Evolutionary conservation across 2,888 invertebrate species (phyloP).

Genomic region (Melipona beecheii): DNA sequence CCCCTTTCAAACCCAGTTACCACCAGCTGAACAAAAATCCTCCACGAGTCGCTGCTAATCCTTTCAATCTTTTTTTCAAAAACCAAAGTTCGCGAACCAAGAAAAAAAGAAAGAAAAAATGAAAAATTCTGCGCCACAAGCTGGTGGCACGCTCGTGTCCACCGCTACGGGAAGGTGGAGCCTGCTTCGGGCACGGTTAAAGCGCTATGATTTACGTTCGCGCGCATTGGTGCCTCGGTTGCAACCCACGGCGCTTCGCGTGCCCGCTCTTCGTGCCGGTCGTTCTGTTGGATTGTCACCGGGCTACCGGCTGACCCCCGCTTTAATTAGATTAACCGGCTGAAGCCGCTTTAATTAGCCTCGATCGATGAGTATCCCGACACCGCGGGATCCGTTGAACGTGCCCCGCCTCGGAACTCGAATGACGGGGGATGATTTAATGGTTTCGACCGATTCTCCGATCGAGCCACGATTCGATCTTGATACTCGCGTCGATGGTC

Average conservation of each 20-base stretch:
- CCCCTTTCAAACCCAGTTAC: too few species aligned
- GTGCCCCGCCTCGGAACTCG: neutral
- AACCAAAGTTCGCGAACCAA: neutral
- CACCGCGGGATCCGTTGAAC: conserved; percentile 9
- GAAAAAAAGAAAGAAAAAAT: neutral
- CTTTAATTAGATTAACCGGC: conserved; percentile 54
- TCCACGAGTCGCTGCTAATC: too few species aligned
- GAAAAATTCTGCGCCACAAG: conserved; percentile 14
- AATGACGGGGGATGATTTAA: conserved; percentile 27
- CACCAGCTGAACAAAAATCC: too few species aligned
- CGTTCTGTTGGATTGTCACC: conserved; percentile 65
- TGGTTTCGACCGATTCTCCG: neutral
- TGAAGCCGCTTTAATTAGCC: conserved; percentile 55
- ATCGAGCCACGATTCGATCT: neutral
- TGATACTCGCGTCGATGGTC: neutral
- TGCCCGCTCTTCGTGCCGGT: conserved; percentile 32
- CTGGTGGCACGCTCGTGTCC: conserved; percentile 12
- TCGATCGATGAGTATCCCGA: conserved; percentile 32
- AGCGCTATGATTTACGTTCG: conserved; percentile 78
- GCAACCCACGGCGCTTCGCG: conserved; percentile 57
- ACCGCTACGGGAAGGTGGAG: conserved; percentile 71
- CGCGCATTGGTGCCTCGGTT: conserved; percentile 70
- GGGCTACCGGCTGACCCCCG: conserved; percentile 47
- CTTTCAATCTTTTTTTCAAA: neutral
- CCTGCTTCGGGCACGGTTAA: conserved; percentile 72